Evolutionary conservation across 2,888 invertebrate species (phyloP).

Genomic region (Polia nebulosa): DNA sequence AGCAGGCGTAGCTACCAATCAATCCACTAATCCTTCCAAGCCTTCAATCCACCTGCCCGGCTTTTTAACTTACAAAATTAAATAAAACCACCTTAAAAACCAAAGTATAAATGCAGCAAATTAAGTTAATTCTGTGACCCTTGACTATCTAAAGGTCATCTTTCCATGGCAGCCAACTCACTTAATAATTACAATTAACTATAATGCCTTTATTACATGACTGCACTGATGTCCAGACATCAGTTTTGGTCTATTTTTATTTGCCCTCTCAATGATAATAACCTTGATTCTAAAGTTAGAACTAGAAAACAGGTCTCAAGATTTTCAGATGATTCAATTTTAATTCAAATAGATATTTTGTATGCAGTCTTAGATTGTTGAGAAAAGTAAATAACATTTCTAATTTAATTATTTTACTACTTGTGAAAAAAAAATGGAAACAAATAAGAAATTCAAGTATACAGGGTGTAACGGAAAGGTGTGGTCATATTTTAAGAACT

Average conservation of each 20-base stretch:
- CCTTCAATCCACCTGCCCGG: no score
- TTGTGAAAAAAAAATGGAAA: background rate
- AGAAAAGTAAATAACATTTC: background rate
- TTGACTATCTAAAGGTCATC: constrained; percentile 14
- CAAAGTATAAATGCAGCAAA: background rate
- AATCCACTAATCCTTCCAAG: no score
- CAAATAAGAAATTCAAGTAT: background rate
- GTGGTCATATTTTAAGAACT: no score
- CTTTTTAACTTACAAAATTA: no score
- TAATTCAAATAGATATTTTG: constrained; percentile 3
- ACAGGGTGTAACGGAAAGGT: no score
- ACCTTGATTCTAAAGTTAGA: constrained; percentile 33
- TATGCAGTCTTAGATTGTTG: background rate
- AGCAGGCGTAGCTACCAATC: no score
- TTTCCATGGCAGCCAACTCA: background rate
- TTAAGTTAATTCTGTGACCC: background rate
- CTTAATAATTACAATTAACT: background rate
- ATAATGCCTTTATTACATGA: background rate
- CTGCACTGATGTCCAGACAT: background rate
- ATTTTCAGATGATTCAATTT: background rate
- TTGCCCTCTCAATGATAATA: constrained; percentile 26
- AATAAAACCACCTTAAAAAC: no score
- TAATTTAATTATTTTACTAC: background rate
- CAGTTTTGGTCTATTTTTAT: constrained; percentile 34
- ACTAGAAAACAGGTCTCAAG: constrained; percentile 13